These are phyloP conservation scores for Coremacera marginata DNA, from an alignment of 2,888 invertebrate genomes.

Conservation along the genomic window DNA sequence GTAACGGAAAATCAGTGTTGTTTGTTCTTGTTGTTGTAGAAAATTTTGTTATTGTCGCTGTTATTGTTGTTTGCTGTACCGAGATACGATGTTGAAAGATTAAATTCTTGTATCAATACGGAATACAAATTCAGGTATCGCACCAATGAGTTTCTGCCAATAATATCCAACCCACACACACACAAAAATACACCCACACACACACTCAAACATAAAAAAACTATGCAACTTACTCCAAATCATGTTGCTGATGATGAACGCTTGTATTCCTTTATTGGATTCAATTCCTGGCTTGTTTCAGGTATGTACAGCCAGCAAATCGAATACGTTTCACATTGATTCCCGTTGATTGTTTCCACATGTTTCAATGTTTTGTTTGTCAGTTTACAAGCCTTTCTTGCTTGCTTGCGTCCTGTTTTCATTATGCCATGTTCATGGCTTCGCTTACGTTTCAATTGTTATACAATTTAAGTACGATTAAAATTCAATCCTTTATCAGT, in stretches of 20 bases:
- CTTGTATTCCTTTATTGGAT: background rate
- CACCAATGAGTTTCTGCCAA: background rate
- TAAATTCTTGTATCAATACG: slow-evolving; percentile 5
- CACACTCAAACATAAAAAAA: background rate
- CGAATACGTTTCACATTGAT: background rate
- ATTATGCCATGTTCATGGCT: background rate
- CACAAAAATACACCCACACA: too few relatives aligned
- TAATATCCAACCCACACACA: background rate
- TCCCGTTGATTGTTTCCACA: background rate
- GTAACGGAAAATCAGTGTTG: slow-evolving; percentile 13
- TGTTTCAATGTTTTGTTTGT: too few relatives aligned
- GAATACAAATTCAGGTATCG: background rate
- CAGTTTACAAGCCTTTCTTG: background rate
- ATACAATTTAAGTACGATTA: too few relatives aligned
- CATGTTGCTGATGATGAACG: slow-evolving; percentile 13
- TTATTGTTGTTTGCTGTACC: background rate
- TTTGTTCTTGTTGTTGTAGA: slow-evolving; percentile 12
- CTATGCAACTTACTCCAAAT: background rate
- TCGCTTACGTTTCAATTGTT: too few relatives aligned
- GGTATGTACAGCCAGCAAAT: background rate
- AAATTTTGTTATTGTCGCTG: background rate
- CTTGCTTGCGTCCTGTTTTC: background rate
- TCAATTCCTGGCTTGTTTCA: background rate
- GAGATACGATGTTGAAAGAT: background rate
- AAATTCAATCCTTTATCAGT: too few relatives aligned